phyloP scores from a whole-genome alignment of 1,140 invertebrate species.

The Drosophila nebulosa region DNA sequence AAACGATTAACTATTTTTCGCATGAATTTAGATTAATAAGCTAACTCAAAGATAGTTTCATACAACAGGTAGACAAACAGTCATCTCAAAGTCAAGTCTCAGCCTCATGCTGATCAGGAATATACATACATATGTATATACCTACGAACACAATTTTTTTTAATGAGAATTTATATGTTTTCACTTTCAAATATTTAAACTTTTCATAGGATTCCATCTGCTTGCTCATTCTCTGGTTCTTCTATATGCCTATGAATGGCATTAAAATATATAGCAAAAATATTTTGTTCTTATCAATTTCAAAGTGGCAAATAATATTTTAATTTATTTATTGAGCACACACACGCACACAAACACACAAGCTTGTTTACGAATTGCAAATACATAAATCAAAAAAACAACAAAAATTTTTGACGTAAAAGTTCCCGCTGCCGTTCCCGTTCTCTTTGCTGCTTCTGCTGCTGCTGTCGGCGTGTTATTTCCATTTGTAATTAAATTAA shows the following conservation, averaged over 20 bases:
- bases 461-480: constrained; percentile 60
- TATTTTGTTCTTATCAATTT: constrained; percentile 47
- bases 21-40: too few species aligned
- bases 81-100: too few species aligned
- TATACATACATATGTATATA: too few species aligned
- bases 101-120: too few species aligned
- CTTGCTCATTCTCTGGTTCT: neutral
- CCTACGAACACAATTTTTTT: too few species aligned
- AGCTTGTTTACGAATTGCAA: constrained; percentile 26
- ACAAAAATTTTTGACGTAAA: constrained; percentile 58
- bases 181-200: neutral
- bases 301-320: constrained; percentile 68
- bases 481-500: constrained; percentile 81
- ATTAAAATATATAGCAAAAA: neutral
- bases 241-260: neutral
- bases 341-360: constrained; percentile 8
- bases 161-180: neutral
- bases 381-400: constrained; percentile 63
- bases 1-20: too few species aligned
- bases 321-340: constrained; percentile 72
- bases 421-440: constrained; percentile 6
- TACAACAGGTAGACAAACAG: too few species aligned
- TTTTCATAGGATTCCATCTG: neutral
- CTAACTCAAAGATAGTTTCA: too few species aligned
- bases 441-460: constrained; percentile 10